Percentiles rank a stretch among this genome's conserved stretches.
Evolutionary conservation across 1,140 invertebrate genomes (phyloP).

Genomic region (Hycleus cichorii): DNA sequence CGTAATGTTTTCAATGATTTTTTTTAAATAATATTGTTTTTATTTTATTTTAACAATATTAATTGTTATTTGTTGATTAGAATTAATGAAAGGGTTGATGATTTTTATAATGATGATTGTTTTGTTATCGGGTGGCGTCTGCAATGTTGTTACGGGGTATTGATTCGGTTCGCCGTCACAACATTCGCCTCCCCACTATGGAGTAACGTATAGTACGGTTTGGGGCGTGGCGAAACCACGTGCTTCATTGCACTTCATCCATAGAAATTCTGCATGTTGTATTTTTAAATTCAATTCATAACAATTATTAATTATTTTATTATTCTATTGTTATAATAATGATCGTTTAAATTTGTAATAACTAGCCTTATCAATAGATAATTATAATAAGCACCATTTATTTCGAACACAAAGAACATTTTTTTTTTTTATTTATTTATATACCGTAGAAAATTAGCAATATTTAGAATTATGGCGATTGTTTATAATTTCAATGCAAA

Average conservation of each 20-base stretch:
- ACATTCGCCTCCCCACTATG: constrained; percentile 24
- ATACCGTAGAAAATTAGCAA: too few relatives aligned
- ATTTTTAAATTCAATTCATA: constrained; percentile 1
- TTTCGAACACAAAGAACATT: too few relatives aligned
- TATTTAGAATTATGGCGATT: too few relatives aligned
- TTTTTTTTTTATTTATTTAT: too few relatives aligned
- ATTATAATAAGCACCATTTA: too few relatives aligned
- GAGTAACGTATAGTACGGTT: constrained; percentile 19
- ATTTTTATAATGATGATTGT: neutral
- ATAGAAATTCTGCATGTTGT: constrained; percentile 2
- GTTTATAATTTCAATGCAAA: too few relatives aligned
- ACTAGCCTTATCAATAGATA: too few relatives aligned
- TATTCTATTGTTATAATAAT: too few relatives aligned
- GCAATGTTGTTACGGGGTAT: constrained; percentile 21
- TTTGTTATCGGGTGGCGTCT: constrained; percentile 21
- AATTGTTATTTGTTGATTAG: neutral
- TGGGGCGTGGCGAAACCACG: constrained; percentile 19
- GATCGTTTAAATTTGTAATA: too few relatives aligned
- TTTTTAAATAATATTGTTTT: neutral
- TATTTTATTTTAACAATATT: constrained; percentile 14
- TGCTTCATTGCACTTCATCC: constrained; percentile 15
- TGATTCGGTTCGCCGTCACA: constrained; percentile 24
- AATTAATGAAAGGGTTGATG: too few relatives aligned
- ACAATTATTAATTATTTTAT: neutral
- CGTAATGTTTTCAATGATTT: neutral